Evolutionary conservation across 2,797 vertebrate genomes (phyloP), one percentile per base, ranked within the genome.

Genomic region (Acestrorhynchus altus): DNA sequence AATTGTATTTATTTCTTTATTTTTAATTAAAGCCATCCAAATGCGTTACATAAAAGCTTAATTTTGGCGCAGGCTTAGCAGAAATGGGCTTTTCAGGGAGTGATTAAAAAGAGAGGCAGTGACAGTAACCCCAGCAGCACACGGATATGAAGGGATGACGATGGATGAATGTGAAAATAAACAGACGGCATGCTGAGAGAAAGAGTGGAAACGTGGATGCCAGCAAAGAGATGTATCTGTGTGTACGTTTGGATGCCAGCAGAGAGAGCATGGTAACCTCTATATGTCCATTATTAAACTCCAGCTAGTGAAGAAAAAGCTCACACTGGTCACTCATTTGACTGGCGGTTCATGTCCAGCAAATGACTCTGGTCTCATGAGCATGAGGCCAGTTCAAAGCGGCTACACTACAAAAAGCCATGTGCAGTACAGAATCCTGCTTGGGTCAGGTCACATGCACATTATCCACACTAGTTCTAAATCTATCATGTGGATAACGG

Each of bases 41-140:
- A 70, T 74, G 81, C 49, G n/a, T 86, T 83, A 82, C 61, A 76
- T 86, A 85, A 85, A 81, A 79, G 80, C 65, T 79, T 85, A 74
- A 82, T 66, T 70, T 72, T 74, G 63, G 59, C 70, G 71, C 78
- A 75, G 74, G 80, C 70, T 82, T 81, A 82, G 67, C 39, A 24
- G 44, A 39, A 74, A 76, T 71, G 65, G 40, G 57, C 42, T 74
- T 49, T 80, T 77, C 66, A 59, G 59, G 52, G 49, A 52, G 72
- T 75, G 42, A 75, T 80, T 78, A 74, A 76, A 61, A 69, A 76
- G 54, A 71, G 65, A 64, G 78, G 49, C 69, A 73, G 66, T 54
- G 61, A 72, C 42, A 20, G 39, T 56, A 39, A 69, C 76, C 72
- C 44, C 68, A 28, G 74, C 59, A 61, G 70, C 69, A 54, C 40